Evolutionary conservation across 2,797 vertebrate genomes (phyloP), one percentile per base, ranked within the genome.

Genomic region (Hirundo rustica): DNA sequence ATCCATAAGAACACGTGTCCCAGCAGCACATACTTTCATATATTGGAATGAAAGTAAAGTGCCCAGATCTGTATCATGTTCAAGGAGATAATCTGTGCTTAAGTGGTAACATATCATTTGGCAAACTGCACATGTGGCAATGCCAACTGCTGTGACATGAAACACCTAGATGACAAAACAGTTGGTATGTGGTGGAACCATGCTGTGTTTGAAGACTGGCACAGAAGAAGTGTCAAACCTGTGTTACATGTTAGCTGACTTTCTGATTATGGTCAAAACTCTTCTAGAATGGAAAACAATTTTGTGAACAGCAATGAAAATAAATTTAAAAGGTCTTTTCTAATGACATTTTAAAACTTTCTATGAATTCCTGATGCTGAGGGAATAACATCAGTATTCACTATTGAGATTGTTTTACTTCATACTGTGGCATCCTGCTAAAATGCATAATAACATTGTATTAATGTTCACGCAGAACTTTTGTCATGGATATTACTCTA

Each of bases 1-100:
- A 7, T 32, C 13, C 25, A 0, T n/a, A 22, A 27, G 16, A 75
- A 42, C 1, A 0, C 2, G 2, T 25, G 26, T 36, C 29, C 34
- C 32, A 73, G 45, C 17, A 72, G 25, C 1, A 1, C 20, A 20
- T 11, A 26, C 27, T 58, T n/a, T 84, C 4, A 5, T 32, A 48
- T 58, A 29, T 7, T 57, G 38, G 40, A 67, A 86, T 29, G 53
- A 70, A 75, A 82, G 11, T 19, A 27, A 92, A 83, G 32, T 64
- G 26, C 45, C 47, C 47, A 51, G 51, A 13, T 89, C 34, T 54
- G 34, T 60, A 79, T 62, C 30, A 25, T 34, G 7, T 16, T 44
- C 67, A 34, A 11, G 30, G 47, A 73, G 18, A 82, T 75, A 79
- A 92, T 38, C 64, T 61, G 16, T 38, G 40, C 27, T 76, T 68